Conservation (phyloP, 2,888 invertebrate species). For the Sicus ferrugineus region DNA sequence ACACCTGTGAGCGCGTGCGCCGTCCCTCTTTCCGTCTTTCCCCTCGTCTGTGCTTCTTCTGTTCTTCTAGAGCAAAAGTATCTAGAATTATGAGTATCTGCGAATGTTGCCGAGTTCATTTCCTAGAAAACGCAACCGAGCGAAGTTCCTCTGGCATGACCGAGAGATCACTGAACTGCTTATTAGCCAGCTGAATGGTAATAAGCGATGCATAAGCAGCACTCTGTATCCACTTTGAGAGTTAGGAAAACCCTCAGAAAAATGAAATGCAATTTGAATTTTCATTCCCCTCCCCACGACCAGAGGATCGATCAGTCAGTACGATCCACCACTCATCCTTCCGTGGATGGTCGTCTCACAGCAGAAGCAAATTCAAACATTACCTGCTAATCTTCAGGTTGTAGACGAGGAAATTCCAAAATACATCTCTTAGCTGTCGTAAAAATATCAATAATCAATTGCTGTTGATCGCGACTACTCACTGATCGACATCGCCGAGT, state of each 20-base stretch:
- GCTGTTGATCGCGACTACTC: neutral
- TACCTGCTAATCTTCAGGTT: conserved; percentile 16
- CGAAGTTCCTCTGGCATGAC: conserved; percentile 51
- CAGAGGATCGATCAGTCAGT: neutral
- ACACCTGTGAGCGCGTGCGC: conserved; percentile 56
- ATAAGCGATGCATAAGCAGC: neutral
- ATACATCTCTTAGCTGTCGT: neutral
- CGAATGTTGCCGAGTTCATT: conserved; percentile 42
- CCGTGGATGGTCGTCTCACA: neutral
- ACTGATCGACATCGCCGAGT: neutral
- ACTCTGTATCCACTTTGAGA: neutral
- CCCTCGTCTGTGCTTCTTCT: conserved; percentile 5
- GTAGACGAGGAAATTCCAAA: neutral
- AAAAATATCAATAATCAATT: conserved; percentile 25
- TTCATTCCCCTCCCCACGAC: neutral
- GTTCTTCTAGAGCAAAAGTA: conserved; percentile 11
- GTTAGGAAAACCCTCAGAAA: neutral
- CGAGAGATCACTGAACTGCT: conserved; percentile 36
- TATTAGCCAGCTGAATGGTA: neutral
- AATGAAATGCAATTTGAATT: neutral
- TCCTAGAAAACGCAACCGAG: conserved; percentile 46
- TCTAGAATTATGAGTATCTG: conserved; percentile 29
- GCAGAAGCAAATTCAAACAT: neutral
- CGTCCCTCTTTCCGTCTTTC: conserved; percentile 38
- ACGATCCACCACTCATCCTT: neutral